phyloP scores from a whole-genome alignment of 2,888 invertebrate species.

The Agrotis segetum region DNA sequence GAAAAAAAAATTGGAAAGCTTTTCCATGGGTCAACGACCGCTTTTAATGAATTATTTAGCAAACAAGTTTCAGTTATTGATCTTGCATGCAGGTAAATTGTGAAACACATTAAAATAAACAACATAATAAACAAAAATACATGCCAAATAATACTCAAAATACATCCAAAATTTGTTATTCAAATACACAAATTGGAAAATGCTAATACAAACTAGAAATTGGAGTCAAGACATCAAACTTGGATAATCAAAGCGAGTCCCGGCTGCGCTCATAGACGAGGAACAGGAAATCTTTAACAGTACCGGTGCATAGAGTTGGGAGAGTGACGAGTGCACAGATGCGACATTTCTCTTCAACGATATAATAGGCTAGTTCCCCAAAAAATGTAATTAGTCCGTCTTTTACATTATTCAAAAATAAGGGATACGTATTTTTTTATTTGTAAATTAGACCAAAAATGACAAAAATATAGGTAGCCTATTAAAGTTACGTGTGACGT shows the following conservation, averaged over 20 bases:
- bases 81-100: background rate
- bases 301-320: constrained; percentile 52
- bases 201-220: constrained; percentile 82
- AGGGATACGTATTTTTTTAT: too few species aligned
- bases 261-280: constrained; percentile 72
- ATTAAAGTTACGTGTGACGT: too few species aligned
- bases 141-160: constrained; percentile 38
- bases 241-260: constrained; percentile 87
- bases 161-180: constrained; percentile 66
- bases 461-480: too few species aligned
- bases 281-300: constrained; percentile 69
- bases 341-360: background rate
- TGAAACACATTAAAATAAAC: background rate
- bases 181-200: constrained; percentile 86
- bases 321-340: constrained; percentile 33
- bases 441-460: too few species aligned
- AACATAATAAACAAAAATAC: constrained; percentile 11
- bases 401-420: too few species aligned
- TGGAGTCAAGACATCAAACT: constrained; percentile 86
- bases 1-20: too few species aligned
- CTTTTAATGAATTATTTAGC: too few species aligned
- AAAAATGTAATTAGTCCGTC: too few species aligned
- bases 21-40: too few species aligned
- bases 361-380: too few species aligned
- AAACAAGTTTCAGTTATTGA: too few species aligned